A percentile compares a stretch with the other conserved stretches of the same genome.
These are phyloP conservation scores for Lerema accius DNA, from an alignment of 1,140 invertebrate genomes.

Conservation along the genomic window DNA sequence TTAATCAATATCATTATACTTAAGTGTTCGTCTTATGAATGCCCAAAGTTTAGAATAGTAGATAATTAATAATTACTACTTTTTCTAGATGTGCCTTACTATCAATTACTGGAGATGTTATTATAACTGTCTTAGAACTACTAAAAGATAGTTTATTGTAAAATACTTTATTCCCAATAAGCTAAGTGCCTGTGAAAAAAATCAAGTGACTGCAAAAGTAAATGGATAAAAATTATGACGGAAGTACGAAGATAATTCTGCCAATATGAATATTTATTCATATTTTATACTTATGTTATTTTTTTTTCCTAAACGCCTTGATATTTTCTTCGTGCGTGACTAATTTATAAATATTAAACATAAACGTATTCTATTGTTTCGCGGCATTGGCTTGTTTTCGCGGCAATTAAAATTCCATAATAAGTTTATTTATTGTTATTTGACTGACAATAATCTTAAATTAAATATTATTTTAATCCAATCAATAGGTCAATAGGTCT, in stretches of 20 bases:
- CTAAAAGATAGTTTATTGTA: conserved; percentile 3
- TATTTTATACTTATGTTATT: too few relatives aligned
- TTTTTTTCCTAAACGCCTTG: too few relatives aligned
- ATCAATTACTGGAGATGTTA: conserved; percentile 8
- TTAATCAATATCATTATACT: background rate
- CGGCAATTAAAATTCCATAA: too few relatives aligned
- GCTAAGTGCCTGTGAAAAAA: background rate
- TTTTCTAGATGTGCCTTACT: conserved; percentile 34
- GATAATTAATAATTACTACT: conserved; percentile 29
- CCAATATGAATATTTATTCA: background rate
- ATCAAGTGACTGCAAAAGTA: background rate
- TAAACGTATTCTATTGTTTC: too few relatives aligned
- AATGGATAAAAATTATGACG: background rate
- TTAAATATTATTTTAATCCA: too few relatives aligned
- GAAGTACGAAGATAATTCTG: background rate
- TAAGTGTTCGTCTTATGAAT: conserved; percentile 27
- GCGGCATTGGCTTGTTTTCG: too few relatives aligned
- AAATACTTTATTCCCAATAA: conserved; percentile 7
- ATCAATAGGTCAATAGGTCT: too few relatives aligned
- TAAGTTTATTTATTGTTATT: too few relatives aligned
- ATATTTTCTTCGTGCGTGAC: too few relatives aligned
- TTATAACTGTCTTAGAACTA: background rate
- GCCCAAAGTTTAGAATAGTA: conserved; percentile 34
- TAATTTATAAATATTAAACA: too few relatives aligned
- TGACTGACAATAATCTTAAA: too few relatives aligned